Base-by-base conservation (phyloP, 2,888 invertebrate genomes). In the Tetrapedia diversipes region DNA sequence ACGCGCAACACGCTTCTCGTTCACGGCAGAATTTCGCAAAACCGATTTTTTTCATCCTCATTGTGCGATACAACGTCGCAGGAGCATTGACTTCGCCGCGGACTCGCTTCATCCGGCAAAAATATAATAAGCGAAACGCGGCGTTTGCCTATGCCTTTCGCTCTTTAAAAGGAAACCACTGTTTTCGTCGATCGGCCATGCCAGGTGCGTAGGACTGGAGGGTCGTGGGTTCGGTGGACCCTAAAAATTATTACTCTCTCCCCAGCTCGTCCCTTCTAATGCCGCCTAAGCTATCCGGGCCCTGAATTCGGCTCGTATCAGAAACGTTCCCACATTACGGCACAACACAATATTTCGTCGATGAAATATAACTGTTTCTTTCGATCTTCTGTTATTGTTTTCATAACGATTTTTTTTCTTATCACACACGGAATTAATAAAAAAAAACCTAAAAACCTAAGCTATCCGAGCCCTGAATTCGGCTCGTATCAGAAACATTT, bases 11-110 rank as follows among this genome's bases (percentile, higher is more conserved):
- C n/a, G n/a, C n/a, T n/a, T n/a, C 43, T 56, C 67, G 74, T 73
- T 74, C 53, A 54, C 74, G 59, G 67, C 60, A 63, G 76, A 82
- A 79, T 81, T 81, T 85, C 70, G 77, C 80, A 73, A 85, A 76
- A 57, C 49, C 2, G 37, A 60, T 61, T 77, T 73, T 72, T 61
- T 45, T 6, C 1, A 7, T 51, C 24, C 27, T 16, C 63, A 39
- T 22, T 27, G 49, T 14, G 53, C 3, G 51, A 43, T 32, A 51
- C 59, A 29, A 27, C 57, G 49, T 56, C 19, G n/a, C n/a, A n/a
- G n/a, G 49, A 32, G 10, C 57, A 32, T 39, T 45, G 57, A 19
- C 51, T 45, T 32, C 43, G 8, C 3, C 29, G 22, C 11, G 11
- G 11, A 8, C 14, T 39, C 39, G 56, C 8, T 59, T 43, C 60